Conservation (phyloP, 2,888 invertebrate genomes). For the Caenorhabditis uteleia region DNA sequence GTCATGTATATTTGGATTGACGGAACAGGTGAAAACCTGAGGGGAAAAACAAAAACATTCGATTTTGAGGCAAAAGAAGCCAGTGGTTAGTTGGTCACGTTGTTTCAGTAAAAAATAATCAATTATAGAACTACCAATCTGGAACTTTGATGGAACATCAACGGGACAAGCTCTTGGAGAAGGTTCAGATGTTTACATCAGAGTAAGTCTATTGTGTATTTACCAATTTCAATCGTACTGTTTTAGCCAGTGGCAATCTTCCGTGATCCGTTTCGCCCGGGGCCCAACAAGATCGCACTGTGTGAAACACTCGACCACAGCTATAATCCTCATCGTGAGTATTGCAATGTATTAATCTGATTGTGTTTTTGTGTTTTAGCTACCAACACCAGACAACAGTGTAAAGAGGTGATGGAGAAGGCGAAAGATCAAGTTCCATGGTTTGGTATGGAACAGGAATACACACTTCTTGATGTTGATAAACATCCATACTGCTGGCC, state of each 20-base stretch:
- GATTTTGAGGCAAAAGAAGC: constrained; percentile 81
- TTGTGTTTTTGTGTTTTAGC: constrained; percentile 41
- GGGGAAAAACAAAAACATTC: constrained; percentile 86
- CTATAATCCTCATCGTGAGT: constrained; percentile 54
- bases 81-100: constrained; percentile 48
- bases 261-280: constrained; percentile 80
- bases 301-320: constrained; percentile 59
- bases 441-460: constrained; percentile 74
- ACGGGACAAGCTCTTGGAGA: constrained; percentile 71
- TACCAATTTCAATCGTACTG: no score
- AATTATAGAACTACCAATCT: constrained; percentile 69
- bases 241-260: constrained; percentile 83
- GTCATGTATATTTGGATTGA: constrained; percentile 93
- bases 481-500: constrained; percentile 66
- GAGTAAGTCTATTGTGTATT: constrained; percentile 6
- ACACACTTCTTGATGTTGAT: constrained; percentile 72
- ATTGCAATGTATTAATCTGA: neutral
- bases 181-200: constrained; percentile 80
- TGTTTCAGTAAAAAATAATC: neutral
- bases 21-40: constrained; percentile 85
- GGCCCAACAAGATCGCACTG: constrained; percentile 58
- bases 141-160: constrained; percentile 72
- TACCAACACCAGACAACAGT: constrained; percentile 71
- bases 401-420: constrained; percentile 71
- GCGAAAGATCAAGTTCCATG: constrained; percentile 67